phyloP scores from a whole-genome alignment of 2,888 invertebrate genomes.

The Sicus ferrugineus region DNA sequence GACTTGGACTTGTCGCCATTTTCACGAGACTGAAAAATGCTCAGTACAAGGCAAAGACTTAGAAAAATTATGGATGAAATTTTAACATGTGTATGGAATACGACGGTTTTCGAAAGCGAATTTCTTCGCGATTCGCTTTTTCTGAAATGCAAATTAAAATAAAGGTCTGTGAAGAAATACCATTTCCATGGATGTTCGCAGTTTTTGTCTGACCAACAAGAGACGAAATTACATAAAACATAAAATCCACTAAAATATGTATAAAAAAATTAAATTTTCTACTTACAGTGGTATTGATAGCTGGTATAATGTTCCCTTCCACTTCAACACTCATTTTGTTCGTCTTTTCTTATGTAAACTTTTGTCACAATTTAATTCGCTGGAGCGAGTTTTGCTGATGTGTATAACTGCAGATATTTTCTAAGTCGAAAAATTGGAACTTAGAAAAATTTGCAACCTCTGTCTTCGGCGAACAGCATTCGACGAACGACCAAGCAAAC shows the following conservation, averaged over 20 bases:
- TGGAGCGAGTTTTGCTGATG: slow-evolving; percentile 35
- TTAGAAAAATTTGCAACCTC: slow-evolving; percentile 47
- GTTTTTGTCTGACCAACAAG: no score
- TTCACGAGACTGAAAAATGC: slow-evolving; percentile 55
- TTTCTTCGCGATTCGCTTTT: no score
- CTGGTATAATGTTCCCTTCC: slow-evolving; percentile 39
- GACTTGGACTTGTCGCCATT: slow-evolving; percentile 57
- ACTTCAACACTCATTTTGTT: slow-evolving; percentile 60
- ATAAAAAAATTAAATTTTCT: slow-evolving; percentile 37
- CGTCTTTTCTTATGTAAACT: slow-evolving; percentile 17
- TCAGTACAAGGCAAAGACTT: slow-evolving; percentile 39
- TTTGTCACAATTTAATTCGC: slow-evolving; percentile 14
- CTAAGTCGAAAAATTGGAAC: slow-evolving; percentile 48
- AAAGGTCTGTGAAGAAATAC: no score
- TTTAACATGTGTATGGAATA: not conserved
- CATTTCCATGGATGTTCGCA: no score
- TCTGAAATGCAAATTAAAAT: not conserved
- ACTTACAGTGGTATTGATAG: slow-evolving; percentile 56
- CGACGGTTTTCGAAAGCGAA: no score
- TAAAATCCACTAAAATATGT: slow-evolving; percentile 24
- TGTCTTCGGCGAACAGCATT: not conserved
- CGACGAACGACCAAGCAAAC: slow-evolving; percentile 4
- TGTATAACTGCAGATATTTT: slow-evolving; percentile 39
- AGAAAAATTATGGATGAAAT: not conserved
- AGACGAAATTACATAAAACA: slow-evolving; percentile 52